phyloP scores from a whole-genome alignment of 2,888 invertebrate species.

The Merodon equestris region DNA sequence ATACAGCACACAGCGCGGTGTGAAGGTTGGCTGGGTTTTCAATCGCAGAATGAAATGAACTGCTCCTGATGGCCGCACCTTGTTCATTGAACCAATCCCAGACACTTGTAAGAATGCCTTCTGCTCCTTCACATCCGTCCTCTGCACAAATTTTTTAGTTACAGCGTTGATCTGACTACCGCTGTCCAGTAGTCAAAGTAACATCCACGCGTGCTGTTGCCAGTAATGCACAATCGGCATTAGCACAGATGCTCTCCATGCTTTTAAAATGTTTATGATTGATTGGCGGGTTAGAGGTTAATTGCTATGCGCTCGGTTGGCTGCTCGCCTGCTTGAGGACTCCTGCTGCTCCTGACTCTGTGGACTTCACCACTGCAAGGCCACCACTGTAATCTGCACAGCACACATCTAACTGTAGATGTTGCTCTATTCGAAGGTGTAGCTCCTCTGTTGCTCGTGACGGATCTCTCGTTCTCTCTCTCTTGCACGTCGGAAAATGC shows the following conservation, averaged over 20 bases:
- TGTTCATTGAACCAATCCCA: too few species aligned
- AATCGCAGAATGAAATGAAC: not conserved
- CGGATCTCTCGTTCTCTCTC: too few species aligned
- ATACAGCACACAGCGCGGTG: not conserved
- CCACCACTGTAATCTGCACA: too few species aligned
- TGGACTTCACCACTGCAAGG: not conserved
- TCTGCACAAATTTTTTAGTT: too few species aligned
- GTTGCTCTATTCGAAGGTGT: too few species aligned
- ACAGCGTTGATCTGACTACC: not conserved
- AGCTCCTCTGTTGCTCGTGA: too few species aligned
- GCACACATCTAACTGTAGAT: too few species aligned
- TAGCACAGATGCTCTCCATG: not conserved
- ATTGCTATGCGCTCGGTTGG: not conserved
- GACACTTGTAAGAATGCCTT: too few species aligned
- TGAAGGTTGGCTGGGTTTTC: slow-evolving; percentile 8
- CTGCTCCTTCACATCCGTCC: too few species aligned
- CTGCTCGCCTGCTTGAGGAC: not conserved
- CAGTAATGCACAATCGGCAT: not conserved
- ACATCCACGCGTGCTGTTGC: not conserved
- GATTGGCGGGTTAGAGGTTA: not conserved
- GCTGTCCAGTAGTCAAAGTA: not conserved
- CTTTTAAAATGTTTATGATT: not conserved
- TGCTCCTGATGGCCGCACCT: slow-evolving; percentile 7
- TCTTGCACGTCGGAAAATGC: too few species aligned
- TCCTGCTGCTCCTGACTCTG: too few species aligned